Conservation (phyloP, 2,113 vertebrate genomes). For the Spilogale gracilis region DNA sequence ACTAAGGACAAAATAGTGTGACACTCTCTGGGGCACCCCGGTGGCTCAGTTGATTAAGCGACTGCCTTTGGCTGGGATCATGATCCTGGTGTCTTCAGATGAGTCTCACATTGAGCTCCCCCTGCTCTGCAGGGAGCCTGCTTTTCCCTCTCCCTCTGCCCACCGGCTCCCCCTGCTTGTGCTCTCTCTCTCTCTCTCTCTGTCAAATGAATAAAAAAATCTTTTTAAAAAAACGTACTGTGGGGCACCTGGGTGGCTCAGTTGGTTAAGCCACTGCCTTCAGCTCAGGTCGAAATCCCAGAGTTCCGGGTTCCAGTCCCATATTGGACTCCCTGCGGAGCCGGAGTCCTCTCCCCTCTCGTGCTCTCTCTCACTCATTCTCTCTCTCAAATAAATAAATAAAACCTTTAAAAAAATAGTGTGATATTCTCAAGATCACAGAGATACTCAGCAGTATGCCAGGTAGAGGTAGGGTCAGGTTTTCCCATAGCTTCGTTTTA, state of each 20-base stretch:
- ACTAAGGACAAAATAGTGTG: neutral
- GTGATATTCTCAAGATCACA: neutral
- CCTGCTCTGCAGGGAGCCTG: neutral
- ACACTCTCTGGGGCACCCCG: neutral
- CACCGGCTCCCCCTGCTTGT: neutral
- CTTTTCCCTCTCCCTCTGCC: neutral
- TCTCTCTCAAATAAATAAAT: neutral
- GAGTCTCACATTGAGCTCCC: neutral
- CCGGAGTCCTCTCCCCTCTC: neutral
- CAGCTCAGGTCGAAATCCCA: too few relatives aligned
- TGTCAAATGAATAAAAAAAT: too few relatives aligned
- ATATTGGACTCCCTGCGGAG: too few relatives aligned
- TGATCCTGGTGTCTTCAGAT: neutral
- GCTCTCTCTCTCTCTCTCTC: too few relatives aligned
- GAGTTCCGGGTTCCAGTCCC: too few relatives aligned
- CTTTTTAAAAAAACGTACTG: too few relatives aligned
- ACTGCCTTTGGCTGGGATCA: neutral
- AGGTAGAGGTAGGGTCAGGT: neutral
- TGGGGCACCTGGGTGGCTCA: too few relatives aligned
- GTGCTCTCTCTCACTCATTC: too few relatives aligned
- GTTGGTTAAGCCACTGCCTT: too few relatives aligned
- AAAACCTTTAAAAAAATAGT: neutral
- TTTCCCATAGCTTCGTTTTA: neutral
- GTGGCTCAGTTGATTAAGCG: neutral
- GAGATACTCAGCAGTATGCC: neutral